These are phyloP conservation scores for Argynnis bischoffii DNA, from an alignment of 2,888 invertebrate species.

Conservation along the genomic window DNA sequence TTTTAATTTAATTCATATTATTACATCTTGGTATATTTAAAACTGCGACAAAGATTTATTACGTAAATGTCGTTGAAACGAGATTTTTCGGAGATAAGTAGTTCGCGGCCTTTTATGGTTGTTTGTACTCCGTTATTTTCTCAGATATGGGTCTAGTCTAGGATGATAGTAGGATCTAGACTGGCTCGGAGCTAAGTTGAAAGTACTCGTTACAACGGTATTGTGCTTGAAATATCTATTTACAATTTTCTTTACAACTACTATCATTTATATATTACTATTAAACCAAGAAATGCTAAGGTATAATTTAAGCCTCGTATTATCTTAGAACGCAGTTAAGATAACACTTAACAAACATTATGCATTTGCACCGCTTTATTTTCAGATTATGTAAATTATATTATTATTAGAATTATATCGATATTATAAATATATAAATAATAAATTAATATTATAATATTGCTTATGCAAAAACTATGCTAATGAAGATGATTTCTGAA, in stretches of 20 bases:
- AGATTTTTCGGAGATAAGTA: constrained; percentile 43
- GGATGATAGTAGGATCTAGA: constrained; percentile 47
- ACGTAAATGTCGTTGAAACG: constrained; percentile 35
- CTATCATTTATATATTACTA: not conserved
- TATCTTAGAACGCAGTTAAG: constrained; percentile 13
- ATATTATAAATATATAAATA: too few relatives aligned
- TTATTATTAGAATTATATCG: too few relatives aligned
- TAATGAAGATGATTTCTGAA: not conserved
- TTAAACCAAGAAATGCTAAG: constrained; percentile 6
- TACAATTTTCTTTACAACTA: constrained; percentile 2
- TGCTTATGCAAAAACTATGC: too few relatives aligned
- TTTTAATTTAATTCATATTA: constrained; percentile 14
- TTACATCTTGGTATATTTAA: constrained; percentile 26
- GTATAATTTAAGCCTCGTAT: constrained; percentile 8
- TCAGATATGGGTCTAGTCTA: constrained; percentile 47
- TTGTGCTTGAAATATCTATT: constrained; percentile 29
- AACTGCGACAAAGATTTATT: constrained; percentile 27
- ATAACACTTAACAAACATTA: constrained; percentile 2
- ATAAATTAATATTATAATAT: too few relatives aligned
- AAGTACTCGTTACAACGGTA: constrained; percentile 41
- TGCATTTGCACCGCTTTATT: constrained; percentile 10
- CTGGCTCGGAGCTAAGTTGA: constrained; percentile 44
- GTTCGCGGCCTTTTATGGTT: constrained; percentile 44
- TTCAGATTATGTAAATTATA: not conserved
- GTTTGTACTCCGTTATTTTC: constrained; percentile 49